A percentile compares a stretch with the other conserved stretches of the same genome.
These are phyloP conservation scores for Aselliscus stoliczkanus DNA, from an alignment of 2,797 vertebrate species.

Conservation along the genomic window DNA sequence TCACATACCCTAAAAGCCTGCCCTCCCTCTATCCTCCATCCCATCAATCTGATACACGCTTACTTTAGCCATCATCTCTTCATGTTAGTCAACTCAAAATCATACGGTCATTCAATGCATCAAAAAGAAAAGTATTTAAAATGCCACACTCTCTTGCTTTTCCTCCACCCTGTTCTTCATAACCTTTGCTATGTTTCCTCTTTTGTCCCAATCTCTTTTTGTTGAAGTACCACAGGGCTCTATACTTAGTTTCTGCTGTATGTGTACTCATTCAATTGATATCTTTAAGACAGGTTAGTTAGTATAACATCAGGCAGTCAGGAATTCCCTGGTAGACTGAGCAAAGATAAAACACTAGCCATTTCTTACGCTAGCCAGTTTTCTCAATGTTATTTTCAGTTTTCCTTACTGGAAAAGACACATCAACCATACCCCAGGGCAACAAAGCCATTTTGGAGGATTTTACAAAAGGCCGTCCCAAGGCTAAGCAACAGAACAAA, in stretches of 20 bases:
- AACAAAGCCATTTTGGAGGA: too few species aligned
- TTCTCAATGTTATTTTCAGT: too few species aligned
- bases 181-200: not conserved
- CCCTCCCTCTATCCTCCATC: not conserved
- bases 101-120: not conserved
- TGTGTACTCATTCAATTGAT: not conserved
- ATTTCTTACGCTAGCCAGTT: too few species aligned
- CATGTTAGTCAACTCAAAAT: not conserved
- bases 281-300: too few species aligned
- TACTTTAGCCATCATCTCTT: not conserved
- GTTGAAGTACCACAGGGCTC: not conserved
- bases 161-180: not conserved
- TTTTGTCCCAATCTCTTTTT: not conserved
- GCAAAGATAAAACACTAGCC: too few species aligned
- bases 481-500: too few species aligned
- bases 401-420: too few species aligned
- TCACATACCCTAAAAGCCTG: rapidly evolving
- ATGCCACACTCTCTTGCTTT: not conserved
- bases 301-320: too few species aligned
- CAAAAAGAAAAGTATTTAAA: not conserved
- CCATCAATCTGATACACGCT: rapidly evolving
- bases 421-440: too few species aligned
- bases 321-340: too few species aligned
- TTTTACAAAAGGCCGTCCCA: too few species aligned
- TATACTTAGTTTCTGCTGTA: not conserved